Percentiles rank a stretch among this genome's conserved stretches.
These are phyloP conservation scores for Rhyacichthys aspro DNA, from an alignment of 2,797 vertebrate species.

Conservation along the genomic window DNA sequence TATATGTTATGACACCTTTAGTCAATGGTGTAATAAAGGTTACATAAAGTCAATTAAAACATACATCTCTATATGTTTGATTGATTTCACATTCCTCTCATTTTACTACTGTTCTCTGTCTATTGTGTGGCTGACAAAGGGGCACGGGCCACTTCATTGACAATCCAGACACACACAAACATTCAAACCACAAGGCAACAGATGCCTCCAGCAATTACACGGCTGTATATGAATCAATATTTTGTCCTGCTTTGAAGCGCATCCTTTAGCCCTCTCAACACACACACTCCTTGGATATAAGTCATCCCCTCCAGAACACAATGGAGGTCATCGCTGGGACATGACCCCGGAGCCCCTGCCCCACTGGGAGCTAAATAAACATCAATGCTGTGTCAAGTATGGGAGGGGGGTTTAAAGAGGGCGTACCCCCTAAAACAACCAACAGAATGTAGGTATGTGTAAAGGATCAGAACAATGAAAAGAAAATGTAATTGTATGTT, in stretches of 20 bases:
- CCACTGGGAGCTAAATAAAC: constrained; percentile 51
- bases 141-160: constrained; percentile 31
- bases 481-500: neutral
- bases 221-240: constrained; percentile 65
- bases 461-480: neutral
- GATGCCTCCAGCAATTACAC: constrained; percentile 66
- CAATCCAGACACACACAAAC: constrained; percentile 34
- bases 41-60: constrained; percentile 24
- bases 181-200: constrained; percentile 49
- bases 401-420: constrained; percentile 15
- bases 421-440: constrained; percentile 1
- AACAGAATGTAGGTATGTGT: neutral
- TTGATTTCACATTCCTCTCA: constrained; percentile 42
- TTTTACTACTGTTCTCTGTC: constrained; percentile 17
- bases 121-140: constrained; percentile 49
- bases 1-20: constrained; percentile 9
- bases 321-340: constrained; percentile 67
- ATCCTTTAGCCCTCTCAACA: constrained; percentile 20
- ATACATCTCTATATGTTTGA: constrained; percentile 10
- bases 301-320: constrained; percentile 61
- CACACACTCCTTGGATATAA: constrained; percentile 38
- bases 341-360: constrained; percentile 52
- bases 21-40: constrained; percentile 26
- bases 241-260: constrained; percentile 53
- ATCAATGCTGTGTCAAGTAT: constrained; percentile 22